Conservation (phyloP, 2,797 vertebrate genomes). For the Trachops cirrhosus region DNA sequence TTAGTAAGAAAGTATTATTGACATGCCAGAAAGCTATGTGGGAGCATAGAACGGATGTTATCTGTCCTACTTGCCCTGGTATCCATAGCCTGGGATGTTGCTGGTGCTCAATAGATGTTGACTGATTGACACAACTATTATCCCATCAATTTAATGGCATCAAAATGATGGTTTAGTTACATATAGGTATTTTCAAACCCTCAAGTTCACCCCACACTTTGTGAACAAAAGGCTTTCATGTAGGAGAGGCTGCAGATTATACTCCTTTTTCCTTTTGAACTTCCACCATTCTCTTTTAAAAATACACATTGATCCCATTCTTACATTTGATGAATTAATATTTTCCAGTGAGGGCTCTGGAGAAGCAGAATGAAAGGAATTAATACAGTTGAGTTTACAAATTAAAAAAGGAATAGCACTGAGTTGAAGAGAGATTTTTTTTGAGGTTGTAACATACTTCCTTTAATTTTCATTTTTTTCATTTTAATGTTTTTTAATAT, state of each 20-base stretch:
- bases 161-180: background rate
- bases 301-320: background rate
- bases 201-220: conserved; percentile 6
- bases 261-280: conserved; percentile 19
- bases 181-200: background rate
- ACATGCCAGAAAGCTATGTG: background rate
- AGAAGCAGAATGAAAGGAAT: background rate
- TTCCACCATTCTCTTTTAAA: background rate
- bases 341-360: background rate
- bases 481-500: too few relatives aligned
- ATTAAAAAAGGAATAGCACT: background rate
- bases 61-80: background rate
- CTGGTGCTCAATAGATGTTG: background rate
- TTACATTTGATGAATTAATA: conserved; percentile 14
- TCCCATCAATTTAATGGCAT: background rate
- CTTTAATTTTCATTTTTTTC: too few relatives aligned
- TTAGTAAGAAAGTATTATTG: background rate
- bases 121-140: background rate
- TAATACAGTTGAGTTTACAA: background rate
- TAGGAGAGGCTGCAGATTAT: conserved; percentile 2
- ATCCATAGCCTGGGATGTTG: background rate
- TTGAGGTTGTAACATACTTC: too few relatives aligned
- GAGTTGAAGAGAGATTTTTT: background rate
- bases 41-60: background rate
- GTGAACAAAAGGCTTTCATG: conserved; percentile 24